Evolutionary conservation across 2,797 vertebrate genomes (phyloP).

Genomic region (Holocentrus rufus): DNA sequence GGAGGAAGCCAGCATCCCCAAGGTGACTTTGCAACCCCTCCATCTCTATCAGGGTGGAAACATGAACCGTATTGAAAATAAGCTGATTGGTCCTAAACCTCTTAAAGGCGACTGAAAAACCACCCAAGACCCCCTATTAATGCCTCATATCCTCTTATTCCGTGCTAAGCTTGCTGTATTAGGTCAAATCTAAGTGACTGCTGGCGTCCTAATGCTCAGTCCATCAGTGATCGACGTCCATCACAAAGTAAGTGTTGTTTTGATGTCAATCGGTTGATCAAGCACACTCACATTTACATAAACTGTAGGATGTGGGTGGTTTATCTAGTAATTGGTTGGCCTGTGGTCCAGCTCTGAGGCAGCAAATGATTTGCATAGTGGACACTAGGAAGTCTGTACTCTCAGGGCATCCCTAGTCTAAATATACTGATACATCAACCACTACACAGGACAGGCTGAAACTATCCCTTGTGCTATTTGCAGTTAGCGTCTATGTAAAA

Average conservation of each 20-base stretch:
- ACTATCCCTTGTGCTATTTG: slow-evolving; percentile 40
- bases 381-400: slow-evolving; percentile 58
- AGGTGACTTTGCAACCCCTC: slow-evolving; percentile 17
- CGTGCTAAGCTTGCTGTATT: slow-evolving; percentile 21
- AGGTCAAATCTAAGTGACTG: slow-evolving; percentile 31
- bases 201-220: slow-evolving; percentile 23
- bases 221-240: background rate
- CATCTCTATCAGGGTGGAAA: slow-evolving; percentile 19
- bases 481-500: slow-evolving; percentile 22
- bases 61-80: slow-evolving; percentile 36
- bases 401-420: slow-evolving; percentile 48
- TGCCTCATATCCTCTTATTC: slow-evolving; percentile 59
- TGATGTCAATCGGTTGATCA: slow-evolving; percentile 39
- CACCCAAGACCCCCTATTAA: slow-evolving; percentile 41
- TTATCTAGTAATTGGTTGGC: slow-evolving; percentile 48
- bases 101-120: slow-evolving; percentile 57
- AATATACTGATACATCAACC: slow-evolving; percentile 39
- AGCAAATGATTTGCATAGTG: slow-evolving; percentile 56
- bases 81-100: slow-evolving; percentile 69
- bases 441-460: slow-evolving; percentile 22
- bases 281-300: slow-evolving; percentile 50
- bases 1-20: background rate
- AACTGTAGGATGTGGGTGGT: slow-evolving; percentile 52
- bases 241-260: slow-evolving; percentile 9
- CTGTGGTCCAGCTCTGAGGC: slow-evolving; percentile 42